Evolutionary conservation across 1,140 invertebrate genomes (phyloP).

Genomic region (Drosophila cardini): DNA sequence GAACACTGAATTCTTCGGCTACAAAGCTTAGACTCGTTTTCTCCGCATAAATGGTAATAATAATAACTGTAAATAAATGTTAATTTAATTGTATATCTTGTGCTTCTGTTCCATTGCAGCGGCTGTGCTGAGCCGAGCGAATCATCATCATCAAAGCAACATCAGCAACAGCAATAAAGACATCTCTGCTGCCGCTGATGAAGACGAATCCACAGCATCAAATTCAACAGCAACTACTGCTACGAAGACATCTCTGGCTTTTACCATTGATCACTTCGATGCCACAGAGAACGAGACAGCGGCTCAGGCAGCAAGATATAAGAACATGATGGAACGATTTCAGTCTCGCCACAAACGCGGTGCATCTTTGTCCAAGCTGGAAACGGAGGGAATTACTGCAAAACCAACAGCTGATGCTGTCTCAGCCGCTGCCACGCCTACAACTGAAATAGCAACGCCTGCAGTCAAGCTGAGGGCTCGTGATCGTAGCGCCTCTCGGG

Average conservation of each 20-base stretch:
- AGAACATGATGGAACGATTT: constrained; percentile 89
- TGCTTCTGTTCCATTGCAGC: constrained; percentile 62
- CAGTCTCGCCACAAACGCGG: constrained; percentile 89
- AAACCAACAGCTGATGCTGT: constrained; percentile 32
- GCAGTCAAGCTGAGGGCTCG: constrained; percentile 76
- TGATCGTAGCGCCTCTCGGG: constrained; percentile 76
- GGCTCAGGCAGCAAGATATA: constrained; percentile 86
- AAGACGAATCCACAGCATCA: constrained; percentile 64
- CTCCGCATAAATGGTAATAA: constrained; percentile 71
- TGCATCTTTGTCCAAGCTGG: constrained; percentile 89
- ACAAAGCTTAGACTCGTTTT: constrained; percentile 57
- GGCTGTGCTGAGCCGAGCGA: constrained; percentile 62
- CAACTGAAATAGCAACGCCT: constrained; percentile 42
- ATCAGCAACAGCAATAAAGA: constrained; percentile 40
- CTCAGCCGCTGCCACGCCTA: constrained; percentile 56
- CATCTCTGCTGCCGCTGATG: constrained; percentile 44
- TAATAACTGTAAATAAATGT: constrained; percentile 74
- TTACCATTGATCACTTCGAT: constrained; percentile 89
- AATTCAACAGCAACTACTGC: constrained; percentile 59
- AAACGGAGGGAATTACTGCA: constrained; percentile 60
- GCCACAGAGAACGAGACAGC: constrained; percentile 87
- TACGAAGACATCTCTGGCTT: constrained; percentile 85
- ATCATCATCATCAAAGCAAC: constrained; percentile 48
- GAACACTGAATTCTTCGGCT: constrained; percentile 39
- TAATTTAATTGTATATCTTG: constrained; percentile 70